Base-by-base conservation (phyloP, 2,888 invertebrate genomes). In the Trachelus tabidus region DNA sequence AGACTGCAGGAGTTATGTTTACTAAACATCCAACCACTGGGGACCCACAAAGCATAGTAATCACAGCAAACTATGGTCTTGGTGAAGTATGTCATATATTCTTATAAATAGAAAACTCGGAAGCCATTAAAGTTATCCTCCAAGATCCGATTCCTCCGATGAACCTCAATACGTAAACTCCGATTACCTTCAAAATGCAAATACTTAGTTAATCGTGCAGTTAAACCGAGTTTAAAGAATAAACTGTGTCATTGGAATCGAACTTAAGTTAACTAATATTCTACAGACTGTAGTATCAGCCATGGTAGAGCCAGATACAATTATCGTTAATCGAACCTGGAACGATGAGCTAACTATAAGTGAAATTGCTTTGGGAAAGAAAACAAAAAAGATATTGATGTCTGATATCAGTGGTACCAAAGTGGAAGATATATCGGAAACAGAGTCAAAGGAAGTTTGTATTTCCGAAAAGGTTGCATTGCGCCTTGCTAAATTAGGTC, bases 1-100 rank as follows among this genome's bases (percentile, higher is more conserved):
- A 95, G 40, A 93, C 93, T 34, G 95, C 95, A 75, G 97, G 97
- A 9, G 97, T 97, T 3, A 91, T 97, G 90, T 97, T 97, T 92
- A 96, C 97, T 0, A 93, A 95, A 33, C 95, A 97, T 90, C 97
- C 97, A 0, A 93, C 94, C 2, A 94, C 94, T 15, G 95, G 95
- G 0, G 95, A 96, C 91, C 95, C 96, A 0, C 92, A 93, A 4
- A 88, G 93, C 69, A 93, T 97, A 81, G 92, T 95, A 15, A 93
- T 98, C 83, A 96, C 96, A 12, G 95, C 97, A 4, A 96, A 96
- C 91, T 96, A 94, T 90, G 97, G 97, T 0, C 92, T 97, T 1
- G 97, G 97, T 79, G 97, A 97, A 93, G 96, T 96, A 91, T 83
- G 77, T 79, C 77, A 75, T 68, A 34, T 34, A 34, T 34, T 69